Base-by-base conservation (phyloP, 2,113 vertebrate species). In the Indicator maculatus region DNA sequence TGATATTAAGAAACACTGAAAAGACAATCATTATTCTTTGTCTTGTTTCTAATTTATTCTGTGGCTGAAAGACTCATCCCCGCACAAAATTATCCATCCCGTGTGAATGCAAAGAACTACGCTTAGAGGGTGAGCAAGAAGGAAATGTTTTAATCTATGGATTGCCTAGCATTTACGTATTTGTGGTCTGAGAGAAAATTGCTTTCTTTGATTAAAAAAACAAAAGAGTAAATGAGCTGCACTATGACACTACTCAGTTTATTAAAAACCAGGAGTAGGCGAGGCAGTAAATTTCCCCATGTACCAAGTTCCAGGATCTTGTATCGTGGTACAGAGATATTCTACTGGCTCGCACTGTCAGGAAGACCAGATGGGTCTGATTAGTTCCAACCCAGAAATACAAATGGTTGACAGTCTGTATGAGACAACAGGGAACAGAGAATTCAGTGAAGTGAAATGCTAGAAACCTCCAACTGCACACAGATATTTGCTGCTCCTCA, bases 381-480 rank as follows among this genome's bases (percentile, higher is more conserved):
- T 95, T 94, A 97, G 94, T 96, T 97, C 95, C 94, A 95, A 91
- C 85, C 91, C 85, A 94, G 94, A 96, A 95, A 96, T 95, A 95
- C 91, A 96, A 97, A 95, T 86, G 94, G 94, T 93, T 95, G 94
- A 90, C 91, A 95, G 95, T 91, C 93, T 93, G 95, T 88, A 95
- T 1, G 88, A 95, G 94, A 86, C 94, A 97, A 96, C 87, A 86
- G 94, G 91, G 96, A 97, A 91, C 89, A 47, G 85, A 86, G 85
- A 85, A 93, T 27, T 85, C 91, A 88, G 87, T 73, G 82, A 92
- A 96, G 93, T 95, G 91, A 95, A 96, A 95, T 94, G 93, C 91
- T 95, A 93, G 91, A 97, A 92, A 93, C 69, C 83, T 94, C 86
- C 92, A 87, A 92, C 11, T 47, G 87, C 87, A 93, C 87, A 88